Conservation (phyloP, 2,888 invertebrate species). For the Eupithecia abbreviata region DNA sequence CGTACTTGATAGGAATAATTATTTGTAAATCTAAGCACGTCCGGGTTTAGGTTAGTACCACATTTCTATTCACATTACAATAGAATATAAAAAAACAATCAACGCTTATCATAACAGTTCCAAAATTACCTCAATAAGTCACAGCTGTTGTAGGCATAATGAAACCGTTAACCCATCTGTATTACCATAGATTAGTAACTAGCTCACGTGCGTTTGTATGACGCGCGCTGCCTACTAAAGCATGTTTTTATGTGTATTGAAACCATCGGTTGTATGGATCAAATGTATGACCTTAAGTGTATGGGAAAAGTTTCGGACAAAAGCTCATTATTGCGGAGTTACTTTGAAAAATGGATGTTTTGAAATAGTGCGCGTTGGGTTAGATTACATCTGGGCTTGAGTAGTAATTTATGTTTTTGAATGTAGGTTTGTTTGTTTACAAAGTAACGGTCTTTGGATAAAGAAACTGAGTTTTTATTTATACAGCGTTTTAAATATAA, state of each 20-base stretch:
- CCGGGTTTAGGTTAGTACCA: neutral
- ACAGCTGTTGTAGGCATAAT: conserved; percentile 56
- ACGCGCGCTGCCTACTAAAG: conserved; percentile 70
- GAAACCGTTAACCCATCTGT: conserved; percentile 59
- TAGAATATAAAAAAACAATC: conserved; percentile 33
- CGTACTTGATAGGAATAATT: neutral
- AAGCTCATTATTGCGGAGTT: conserved; percentile 46
- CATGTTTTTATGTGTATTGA: conserved; percentile 81
- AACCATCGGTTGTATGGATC: conserved; percentile 73
- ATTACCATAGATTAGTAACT: conserved; percentile 59
- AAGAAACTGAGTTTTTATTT: conserved; percentile 1
- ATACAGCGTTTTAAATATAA: neutral
- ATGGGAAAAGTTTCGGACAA: conserved; percentile 46
- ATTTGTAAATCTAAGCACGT: neutral
- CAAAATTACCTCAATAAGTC: conserved; percentile 46
- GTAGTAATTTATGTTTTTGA: conserved; percentile 31
- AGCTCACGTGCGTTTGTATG: conserved; percentile 64
- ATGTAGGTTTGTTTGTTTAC: conserved; percentile 33
- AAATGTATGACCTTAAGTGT: conserved; percentile 55
- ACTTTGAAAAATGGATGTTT: conserved; percentile 44
- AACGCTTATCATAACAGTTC: conserved; percentile 42
- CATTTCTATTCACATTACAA: conserved; percentile 21
- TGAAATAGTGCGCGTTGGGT: conserved; percentile 38
- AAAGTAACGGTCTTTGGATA: conserved; percentile 15
- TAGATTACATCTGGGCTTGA: conserved; percentile 30